A percentile compares a stretch with the other conserved stretches of the same genome.
These are phyloP conservation scores for Sorex araneus DNA, from an alignment of 2,113 vertebrate genomes.

Conservation along the genomic window DNA sequence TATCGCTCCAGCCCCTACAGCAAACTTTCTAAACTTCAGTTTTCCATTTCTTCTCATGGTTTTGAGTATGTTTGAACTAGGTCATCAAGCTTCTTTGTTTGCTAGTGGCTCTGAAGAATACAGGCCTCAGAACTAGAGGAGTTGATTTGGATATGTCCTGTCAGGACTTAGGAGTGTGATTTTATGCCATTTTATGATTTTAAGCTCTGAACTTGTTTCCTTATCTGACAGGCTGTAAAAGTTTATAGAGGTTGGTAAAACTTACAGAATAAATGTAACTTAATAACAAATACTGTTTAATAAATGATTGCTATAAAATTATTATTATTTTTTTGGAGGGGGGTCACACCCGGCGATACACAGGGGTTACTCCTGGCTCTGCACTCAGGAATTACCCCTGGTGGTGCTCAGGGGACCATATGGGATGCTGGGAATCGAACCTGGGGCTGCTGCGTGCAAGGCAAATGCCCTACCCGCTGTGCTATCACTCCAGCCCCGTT, in stretches of 20 bases:
- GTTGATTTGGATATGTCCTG: conserved; percentile 14
- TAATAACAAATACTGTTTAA: conserved; percentile 31
- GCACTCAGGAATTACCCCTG: no score
- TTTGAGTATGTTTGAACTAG: not conserved
- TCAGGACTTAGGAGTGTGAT: not conserved
- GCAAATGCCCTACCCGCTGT: no score
- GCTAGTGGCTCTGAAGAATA: not conserved
- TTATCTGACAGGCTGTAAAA: not conserved
- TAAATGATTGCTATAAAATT: conserved; percentile 12
- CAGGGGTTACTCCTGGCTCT: no score
- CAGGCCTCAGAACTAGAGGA: not conserved
- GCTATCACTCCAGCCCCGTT: no score
- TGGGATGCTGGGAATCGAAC: no score
- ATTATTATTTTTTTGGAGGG: not conserved
- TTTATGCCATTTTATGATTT: conserved; percentile 21
- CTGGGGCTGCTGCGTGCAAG: no score
- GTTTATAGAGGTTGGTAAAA: not conserved
- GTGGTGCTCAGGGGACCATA: no score
- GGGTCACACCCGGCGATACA: no score
- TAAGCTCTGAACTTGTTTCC: conserved; percentile 16
- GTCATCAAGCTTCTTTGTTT: not conserved
- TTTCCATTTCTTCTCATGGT: not conserved
- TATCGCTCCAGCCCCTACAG: no score
- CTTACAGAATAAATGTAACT: not conserved
- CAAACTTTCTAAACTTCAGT: not conserved